Base-by-base conservation (phyloP, 2,113 vertebrate species). In the Rallus limicola region DNA sequence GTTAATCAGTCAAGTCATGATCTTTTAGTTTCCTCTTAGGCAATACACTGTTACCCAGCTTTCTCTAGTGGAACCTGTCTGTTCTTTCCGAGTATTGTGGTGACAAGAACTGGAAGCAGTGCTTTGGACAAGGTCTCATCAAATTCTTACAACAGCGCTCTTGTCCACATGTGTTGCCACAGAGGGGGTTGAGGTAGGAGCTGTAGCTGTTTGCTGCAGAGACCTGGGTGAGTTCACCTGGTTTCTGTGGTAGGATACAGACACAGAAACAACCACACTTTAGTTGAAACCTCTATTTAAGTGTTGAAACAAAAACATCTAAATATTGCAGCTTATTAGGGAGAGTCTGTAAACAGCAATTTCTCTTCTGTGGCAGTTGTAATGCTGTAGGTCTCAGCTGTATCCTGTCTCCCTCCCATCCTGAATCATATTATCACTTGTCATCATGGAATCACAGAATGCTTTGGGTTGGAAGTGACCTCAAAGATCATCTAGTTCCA, bases 271-370 rank as follows among this genome's bases (percentile, higher is more conserved):
- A 84, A 17, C 56, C 69, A 34, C 48, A 6, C 38, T 89, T 79
- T 0, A 18, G 82, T 1, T 76, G 96, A 88, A 90, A 92, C 80
- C 31, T 67, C 64, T 48, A 31, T 64, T 65, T 33, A 72, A 63
- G 40, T 68, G 69, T 63, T 62, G 81, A 68, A 90, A 90, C 50
- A 46, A 81, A 64, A 59, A 86, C 79, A 76, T 93, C 63, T 44
- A 80, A 77, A 82, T 92, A 80, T n/a, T 31, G 14, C 46, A 70
- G 18, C 48, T 85, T 74, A 38, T 26, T 77, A 75, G 38, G 1
- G 2, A 16, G 77, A 88, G 81, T 38, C 60, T 85, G 46, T 94
- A 92, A 95, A 94, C 85, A 96, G 44, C 34, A 53, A 38, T 94
- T 92, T 85, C 46, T 93, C 31, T 62, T 86, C 70, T 80, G 55